Evolutionary conservation across 2,888 invertebrate genomes (phyloP).

Genomic region (Lepidochrysops patricia): DNA sequence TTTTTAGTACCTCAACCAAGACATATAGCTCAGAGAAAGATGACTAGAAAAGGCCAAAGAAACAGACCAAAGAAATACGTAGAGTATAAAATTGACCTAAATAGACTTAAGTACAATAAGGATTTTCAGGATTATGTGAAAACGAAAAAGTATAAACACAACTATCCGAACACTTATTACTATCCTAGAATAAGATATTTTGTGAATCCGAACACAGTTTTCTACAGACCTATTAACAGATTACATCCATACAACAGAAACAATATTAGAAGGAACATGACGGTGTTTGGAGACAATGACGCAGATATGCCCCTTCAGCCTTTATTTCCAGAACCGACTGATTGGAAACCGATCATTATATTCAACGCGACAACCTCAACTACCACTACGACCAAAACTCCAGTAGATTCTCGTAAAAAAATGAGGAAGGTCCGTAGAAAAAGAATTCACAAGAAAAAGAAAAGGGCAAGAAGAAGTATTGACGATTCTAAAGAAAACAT

Average conservation of each 20-base stretch:
- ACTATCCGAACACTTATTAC: constrained; percentile 58
- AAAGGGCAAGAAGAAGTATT: constrained; percentile 39
- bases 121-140: constrained; percentile 61
- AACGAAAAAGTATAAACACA: constrained; percentile 64
- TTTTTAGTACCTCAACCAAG: constrained; percentile 60
- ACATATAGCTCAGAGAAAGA: constrained; percentile 60
- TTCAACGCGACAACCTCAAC: constrained; percentile 31
- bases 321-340: constrained; percentile 32
- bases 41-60: constrained; percentile 40
- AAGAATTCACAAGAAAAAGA: constrained; percentile 31
- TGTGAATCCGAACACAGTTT: constrained; percentile 48
- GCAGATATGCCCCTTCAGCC: constrained; percentile 19
- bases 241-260: constrained; percentile 41
- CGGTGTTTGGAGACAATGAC: constrained; percentile 24
- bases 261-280: constrained; percentile 29
- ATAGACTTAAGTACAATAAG: constrained; percentile 58
- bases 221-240: constrained; percentile 44
- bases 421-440: constrained; percentile 30
- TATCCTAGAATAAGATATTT: constrained; percentile 61
- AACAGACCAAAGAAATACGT: constrained; percentile 54
- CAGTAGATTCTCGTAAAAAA: constrained; percentile 28
- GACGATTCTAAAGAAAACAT: background rate
- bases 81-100: constrained; percentile 54
- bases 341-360: constrained; percentile 56
- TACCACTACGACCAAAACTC: constrained; percentile 5